Evolutionary conservation across 2,797 vertebrate species (phyloP).

Genomic region (Betta splendens): DNA sequence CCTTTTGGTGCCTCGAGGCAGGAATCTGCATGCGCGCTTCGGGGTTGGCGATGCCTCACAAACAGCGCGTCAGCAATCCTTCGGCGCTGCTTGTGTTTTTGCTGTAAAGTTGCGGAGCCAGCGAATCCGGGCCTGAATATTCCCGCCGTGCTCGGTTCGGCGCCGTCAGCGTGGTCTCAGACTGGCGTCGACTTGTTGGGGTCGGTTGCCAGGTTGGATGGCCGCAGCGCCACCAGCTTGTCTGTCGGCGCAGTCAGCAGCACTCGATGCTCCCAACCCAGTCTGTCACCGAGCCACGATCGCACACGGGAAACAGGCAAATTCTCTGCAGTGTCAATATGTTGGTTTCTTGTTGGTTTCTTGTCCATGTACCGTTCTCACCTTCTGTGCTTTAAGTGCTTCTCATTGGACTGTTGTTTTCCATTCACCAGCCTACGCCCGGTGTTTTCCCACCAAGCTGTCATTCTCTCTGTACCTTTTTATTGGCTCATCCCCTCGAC

Average conservation of each 20-base stretch:
- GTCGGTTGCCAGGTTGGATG: slow-evolving; percentile 52
- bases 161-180: slow-evolving; percentile 38
- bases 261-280: slow-evolving; percentile 45
- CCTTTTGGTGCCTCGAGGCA: not conserved
- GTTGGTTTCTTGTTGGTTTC: not conserved
- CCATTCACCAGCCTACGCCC: slow-evolving; percentile 16
- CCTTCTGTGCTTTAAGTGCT: not conserved
- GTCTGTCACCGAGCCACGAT: slow-evolving; percentile 29
- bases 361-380: not conserved
- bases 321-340: slow-evolving; percentile 15
- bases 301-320: slow-evolving; percentile 27
- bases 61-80: slow-evolving; percentile 28
- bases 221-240: slow-evolving; percentile 55
- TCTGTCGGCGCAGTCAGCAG: slow-evolving; percentile 61
- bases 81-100: slow-evolving; percentile 19
- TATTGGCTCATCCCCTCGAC: slow-evolving; percentile 1
- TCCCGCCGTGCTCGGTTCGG: slow-evolving; percentile 17
- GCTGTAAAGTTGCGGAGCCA: slow-evolving; percentile 42
- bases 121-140: slow-evolving; percentile 19
- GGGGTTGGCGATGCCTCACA: slow-evolving; percentile 1
- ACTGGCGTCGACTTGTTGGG: slow-evolving; percentile 34
- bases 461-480: slow-evolving; percentile 3
- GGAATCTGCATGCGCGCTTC: not conserved
- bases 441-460: slow-evolving; percentile 17
- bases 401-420: slow-evolving; percentile 4